A percentile compares a stretch with the other conserved stretches of the same genome.
Evolutionary conservation across 2,888 invertebrate genomes (phyloP).

Genomic region (Atrina japonica): DNA sequence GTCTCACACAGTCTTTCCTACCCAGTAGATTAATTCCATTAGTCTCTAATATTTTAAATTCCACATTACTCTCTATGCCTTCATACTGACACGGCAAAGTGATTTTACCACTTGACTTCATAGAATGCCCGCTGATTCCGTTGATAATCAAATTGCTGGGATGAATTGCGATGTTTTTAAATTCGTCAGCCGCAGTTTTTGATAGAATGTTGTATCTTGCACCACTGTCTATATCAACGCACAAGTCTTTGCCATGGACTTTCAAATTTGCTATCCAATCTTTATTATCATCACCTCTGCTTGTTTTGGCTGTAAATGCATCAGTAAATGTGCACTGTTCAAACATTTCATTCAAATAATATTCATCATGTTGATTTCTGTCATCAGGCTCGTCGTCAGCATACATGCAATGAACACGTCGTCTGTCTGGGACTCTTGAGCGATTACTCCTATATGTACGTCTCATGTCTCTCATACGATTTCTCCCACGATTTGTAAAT

Average conservation of each 20-base stretch:
- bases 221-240: conserved; percentile 35
- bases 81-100: conserved; percentile 35
- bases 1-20: conserved; percentile 30
- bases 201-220: conserved; percentile 40
- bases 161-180: conserved; percentile 17
- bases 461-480: neutral
- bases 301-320: conserved; percentile 19
- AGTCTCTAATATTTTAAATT: conserved; percentile 37
- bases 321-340: conserved; percentile 28
- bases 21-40: conserved; percentile 31
- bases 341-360: conserved; percentile 28
- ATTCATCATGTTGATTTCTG: no score
- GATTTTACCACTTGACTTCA: conserved; percentile 28
- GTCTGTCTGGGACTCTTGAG: neutral
- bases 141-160: conserved; percentile 26
- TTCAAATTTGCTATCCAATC: neutral
- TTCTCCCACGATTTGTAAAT: neutral
- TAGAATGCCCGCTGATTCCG: conserved; percentile 14
- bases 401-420: neutral
- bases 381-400: no score
- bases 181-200: conserved; percentile 24
- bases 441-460: no score
- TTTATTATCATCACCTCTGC: neutral
- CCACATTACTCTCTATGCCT: conserved; percentile 1
- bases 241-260: neutral